Percentiles rank a stretch among this genome's conserved stretches.
phyloP scores from a whole-genome alignment of 2,797 vertebrate species.

The Rhinophrynus dorsalis region DNA sequence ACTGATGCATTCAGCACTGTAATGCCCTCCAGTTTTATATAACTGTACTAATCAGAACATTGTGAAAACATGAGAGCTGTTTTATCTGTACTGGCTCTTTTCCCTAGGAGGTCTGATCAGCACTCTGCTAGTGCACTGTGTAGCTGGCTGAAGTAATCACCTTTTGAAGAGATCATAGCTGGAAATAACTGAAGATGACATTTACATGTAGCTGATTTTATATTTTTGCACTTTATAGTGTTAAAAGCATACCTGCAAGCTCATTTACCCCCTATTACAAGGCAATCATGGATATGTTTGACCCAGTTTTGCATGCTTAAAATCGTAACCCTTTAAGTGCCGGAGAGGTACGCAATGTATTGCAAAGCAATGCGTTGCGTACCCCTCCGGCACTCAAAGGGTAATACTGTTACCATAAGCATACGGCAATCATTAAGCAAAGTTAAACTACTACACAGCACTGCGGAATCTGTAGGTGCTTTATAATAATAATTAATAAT shows the following conservation, averaged over 20 bases:
- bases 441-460: background rate
- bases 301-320: background rate
- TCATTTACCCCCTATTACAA: background rate
- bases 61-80: slow-evolving; percentile 19
- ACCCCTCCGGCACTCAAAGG: too few relatives aligned
- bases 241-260: background rate
- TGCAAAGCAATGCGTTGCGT: too few relatives aligned
- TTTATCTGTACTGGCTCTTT: background rate
- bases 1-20: too few relatives aligned
- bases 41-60: slow-evolving; percentile 7
- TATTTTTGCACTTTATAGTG: background rate
- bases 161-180: background rate
- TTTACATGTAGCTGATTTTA: slow-evolving; percentile 11
- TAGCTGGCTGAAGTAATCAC: background rate
- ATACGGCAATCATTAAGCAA: background rate
- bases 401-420: background rate
- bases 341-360: too few relatives aligned
- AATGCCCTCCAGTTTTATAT: background rate
- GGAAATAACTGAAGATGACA: slow-evolving; percentile 12
- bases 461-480: too few relatives aligned
- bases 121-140: background rate
- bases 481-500: too few relatives aligned
- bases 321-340: too few relatives aligned
- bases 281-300: background rate
- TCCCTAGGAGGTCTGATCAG: slow-evolving; percentile 4